Percentiles rank a stretch among this genome's conserved stretches.
phyloP scores from a whole-genome alignment of 2,113 vertebrate genomes.

The Tichodroma muraria region DNA sequence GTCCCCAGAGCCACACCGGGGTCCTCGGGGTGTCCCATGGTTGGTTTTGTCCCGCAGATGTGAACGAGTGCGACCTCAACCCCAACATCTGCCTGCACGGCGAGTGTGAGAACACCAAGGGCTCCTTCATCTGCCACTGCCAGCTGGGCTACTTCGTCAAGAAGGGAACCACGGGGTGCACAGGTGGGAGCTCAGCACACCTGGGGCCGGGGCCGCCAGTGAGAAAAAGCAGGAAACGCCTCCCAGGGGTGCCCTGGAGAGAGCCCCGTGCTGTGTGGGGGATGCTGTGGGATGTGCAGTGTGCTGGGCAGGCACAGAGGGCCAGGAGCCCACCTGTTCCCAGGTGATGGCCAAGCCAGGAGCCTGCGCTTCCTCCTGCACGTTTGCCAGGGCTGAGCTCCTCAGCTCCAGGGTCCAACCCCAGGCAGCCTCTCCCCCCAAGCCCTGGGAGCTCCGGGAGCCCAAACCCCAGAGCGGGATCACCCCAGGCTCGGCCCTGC shows the following conservation, averaged over 20 bases:
- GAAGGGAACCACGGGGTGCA: conserved; percentile 87
- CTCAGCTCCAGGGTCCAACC: neutral
- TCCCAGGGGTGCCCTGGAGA: neutral
- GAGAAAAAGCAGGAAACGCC: rapidly evolving
- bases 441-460: neutral
- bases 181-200: conserved; percentile 66
- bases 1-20: neutral
- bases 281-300: neutral
- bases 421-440: neutral
- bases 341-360: neutral
- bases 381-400: neutral
- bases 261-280: too few relatives aligned
- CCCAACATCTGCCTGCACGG: conserved; percentile 91
- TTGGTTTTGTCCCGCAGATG: conserved; percentile 67
- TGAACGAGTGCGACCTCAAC: conserved; percentile 91
- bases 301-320: neutral
- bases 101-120: conserved; percentile 90
- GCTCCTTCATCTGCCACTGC: conserved; percentile 94
- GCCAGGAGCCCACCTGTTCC: neutral
- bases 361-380: neutral
- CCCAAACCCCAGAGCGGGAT: rapidly evolving
- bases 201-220: neutral
- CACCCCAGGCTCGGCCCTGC: neutral
- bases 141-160: conserved; percentile 86
- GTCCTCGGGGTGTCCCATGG: neutral